phyloP scores from a whole-genome alignment of 1,140 invertebrate species.

The Drosophila subobscura region DNA sequence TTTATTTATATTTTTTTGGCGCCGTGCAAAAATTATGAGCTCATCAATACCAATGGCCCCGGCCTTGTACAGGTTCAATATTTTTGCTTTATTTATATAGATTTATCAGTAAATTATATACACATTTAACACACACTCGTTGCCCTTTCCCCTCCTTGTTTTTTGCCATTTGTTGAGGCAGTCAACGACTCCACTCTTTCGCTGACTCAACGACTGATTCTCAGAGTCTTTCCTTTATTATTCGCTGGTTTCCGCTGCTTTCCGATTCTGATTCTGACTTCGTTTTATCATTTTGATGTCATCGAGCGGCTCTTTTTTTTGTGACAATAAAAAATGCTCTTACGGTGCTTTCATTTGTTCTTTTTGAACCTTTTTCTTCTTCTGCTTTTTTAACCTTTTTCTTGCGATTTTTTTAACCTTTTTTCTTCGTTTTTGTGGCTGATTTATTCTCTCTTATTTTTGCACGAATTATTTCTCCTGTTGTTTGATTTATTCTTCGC shows the following conservation, averaged over 20 bases:
- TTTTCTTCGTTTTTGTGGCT: slow-evolving; percentile 32
- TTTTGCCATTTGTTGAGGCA: slow-evolving; percentile 63
- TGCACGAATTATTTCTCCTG: slow-evolving; percentile 41
- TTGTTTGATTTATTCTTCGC: no score
- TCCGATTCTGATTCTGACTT: slow-evolving; percentile 27
- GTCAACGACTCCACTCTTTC: slow-evolving; percentile 38
- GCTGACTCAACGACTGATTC: slow-evolving; percentile 51
- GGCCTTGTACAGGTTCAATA: slow-evolving; percentile 35
- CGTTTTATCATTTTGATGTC: slow-evolving; percentile 65
- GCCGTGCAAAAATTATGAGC: slow-evolving; percentile 39
- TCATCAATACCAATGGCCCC: slow-evolving; percentile 47
- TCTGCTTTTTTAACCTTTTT: slow-evolving; percentile 7
- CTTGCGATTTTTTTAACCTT: slow-evolving; percentile 23
- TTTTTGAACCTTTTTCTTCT: slow-evolving; percentile 21
- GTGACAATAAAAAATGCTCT: slow-evolving; percentile 53
- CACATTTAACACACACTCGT: slow-evolving; percentile 26
- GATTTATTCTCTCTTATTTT: slow-evolving; percentile 12
- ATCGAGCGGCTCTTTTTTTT: slow-evolving; percentile 58
- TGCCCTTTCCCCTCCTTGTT: slow-evolving; percentile 7
- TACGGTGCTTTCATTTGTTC: slow-evolving; percentile 49
- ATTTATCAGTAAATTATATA: slow-evolving; percentile 28
- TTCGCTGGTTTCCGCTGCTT: slow-evolving; percentile 25
- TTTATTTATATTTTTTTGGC: slow-evolving; percentile 34
- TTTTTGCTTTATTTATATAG: slow-evolving; percentile 24
- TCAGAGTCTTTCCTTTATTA: slow-evolving; percentile 17